A percentile compares a stretch with the other conserved stretches of the same genome.
phyloP scores from a whole-genome alignment of 2,113 vertebrate species.

The Sebastes fasciatus region DNA sequence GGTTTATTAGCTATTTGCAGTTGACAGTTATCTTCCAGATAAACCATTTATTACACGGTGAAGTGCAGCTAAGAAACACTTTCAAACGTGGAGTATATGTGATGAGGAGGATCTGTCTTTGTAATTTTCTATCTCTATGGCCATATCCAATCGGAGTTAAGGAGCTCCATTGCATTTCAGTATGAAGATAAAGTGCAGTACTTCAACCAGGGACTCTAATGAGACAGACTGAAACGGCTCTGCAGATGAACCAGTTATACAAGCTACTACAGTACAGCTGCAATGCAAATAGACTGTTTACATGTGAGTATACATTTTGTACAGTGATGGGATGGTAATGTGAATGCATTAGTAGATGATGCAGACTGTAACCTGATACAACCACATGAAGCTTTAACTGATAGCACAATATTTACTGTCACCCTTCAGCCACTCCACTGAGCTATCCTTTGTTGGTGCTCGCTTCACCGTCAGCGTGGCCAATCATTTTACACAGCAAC shows the following conservation, averaged over 20 bases:
- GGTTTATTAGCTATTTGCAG: conserved; percentile 6
- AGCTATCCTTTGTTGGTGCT: neutral
- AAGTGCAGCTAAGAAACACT: neutral
- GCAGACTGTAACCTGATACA: neutral
- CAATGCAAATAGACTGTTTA: conserved; percentile 2
- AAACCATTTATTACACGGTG: neutral
- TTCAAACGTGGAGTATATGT: neutral
- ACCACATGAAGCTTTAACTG: conserved; percentile 22
- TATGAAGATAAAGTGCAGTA: neutral
- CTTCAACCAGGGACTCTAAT: neutral
- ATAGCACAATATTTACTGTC: neutral
- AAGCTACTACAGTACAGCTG: neutral
- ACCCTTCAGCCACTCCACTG: neutral
- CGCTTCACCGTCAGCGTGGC: neutral
- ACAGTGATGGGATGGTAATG: neutral
- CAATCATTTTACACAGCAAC: neutral
- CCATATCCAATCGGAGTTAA: neutral
- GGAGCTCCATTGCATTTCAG: conserved; percentile 71
- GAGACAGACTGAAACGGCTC: too few species aligned
- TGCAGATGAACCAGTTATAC: conserved; percentile 17
- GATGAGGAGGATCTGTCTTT: neutral
- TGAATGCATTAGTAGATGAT: neutral
- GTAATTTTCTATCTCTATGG: conserved; percentile 5
- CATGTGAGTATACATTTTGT: conserved; percentile 9
- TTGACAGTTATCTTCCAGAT: neutral